These are phyloP conservation scores for Chrysemys picta DNA, from an alignment of 2,113 vertebrate species.

Conservation along the genomic window DNA sequence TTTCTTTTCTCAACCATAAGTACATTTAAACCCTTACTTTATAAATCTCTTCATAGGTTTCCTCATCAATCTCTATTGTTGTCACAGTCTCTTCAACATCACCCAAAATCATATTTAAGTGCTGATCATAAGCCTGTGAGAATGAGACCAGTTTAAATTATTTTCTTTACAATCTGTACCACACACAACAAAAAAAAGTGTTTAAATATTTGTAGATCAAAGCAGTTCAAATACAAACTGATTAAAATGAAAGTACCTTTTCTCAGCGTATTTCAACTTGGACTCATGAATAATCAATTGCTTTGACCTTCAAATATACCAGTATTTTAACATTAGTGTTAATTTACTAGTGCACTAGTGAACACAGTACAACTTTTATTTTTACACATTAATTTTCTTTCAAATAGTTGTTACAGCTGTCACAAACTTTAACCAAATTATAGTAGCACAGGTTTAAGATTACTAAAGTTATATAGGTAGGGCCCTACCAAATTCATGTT, in stretches of 20 bases:
- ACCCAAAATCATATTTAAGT: conserved; percentile 98
- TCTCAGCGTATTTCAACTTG: not conserved
- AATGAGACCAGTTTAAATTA: not conserved
- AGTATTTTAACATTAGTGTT: not conserved
- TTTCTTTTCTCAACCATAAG: not conserved
- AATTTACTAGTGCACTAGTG: not conserved
- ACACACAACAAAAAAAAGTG: not conserved
- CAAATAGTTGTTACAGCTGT: not conserved
- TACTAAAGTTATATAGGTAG: not conserved
- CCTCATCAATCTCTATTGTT: conserved; percentile 98
- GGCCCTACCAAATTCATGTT: too few relatives aligned
- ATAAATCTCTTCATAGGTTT: conserved; percentile 98
- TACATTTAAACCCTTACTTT: conserved; percentile 83
- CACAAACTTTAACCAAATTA: not conserved
- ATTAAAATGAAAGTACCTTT: not conserved
- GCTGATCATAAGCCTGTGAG: conserved; percentile 95
- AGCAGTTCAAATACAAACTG: not conserved
- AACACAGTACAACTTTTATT: not conserved
- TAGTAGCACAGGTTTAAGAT: too few relatives aligned
- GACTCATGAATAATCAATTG: not conserved
- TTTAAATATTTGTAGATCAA: not conserved
- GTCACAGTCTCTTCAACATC: conserved; percentile 99
- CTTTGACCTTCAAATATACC: not conserved
- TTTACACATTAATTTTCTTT: not conserved
- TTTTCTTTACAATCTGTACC: not conserved